These are phyloP conservation scores for Drosophila borealis DNA, from an alignment of 2,888 invertebrate genomes.

Conservation along the genomic window DNA sequence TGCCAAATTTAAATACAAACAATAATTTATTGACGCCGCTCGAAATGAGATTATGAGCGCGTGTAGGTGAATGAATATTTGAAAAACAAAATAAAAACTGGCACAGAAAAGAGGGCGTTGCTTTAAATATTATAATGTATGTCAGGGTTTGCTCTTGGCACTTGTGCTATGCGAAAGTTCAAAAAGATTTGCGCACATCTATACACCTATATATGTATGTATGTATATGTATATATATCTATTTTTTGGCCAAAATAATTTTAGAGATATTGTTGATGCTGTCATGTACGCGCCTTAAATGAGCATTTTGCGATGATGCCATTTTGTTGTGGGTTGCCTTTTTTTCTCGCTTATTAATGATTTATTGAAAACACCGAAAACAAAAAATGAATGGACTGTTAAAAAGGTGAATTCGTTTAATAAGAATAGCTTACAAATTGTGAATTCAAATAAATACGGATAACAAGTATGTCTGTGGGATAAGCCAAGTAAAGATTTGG, in stretches of 20 bases:
- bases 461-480: conserved; percentile 29
- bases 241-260: conserved; percentile 60
- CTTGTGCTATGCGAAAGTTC: conserved; percentile 73
- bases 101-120: conserved; percentile 68
- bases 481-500: conserved; percentile 7
- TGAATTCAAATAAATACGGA: conserved; percentile 40
- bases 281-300: conserved; percentile 76
- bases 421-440: conserved; percentile 32
- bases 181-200: conserved; percentile 66
- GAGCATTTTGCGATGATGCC: conserved; percentile 73
- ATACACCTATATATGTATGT: conserved; percentile 11
- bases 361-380: conserved; percentile 23
- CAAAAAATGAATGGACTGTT: conserved; percentile 28
- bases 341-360: conserved; percentile 25
- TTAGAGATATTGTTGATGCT: conserved; percentile 64
- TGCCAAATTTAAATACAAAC: conserved; percentile 54
- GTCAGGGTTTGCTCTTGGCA: conserved; percentile 79
- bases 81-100: conserved; percentile 21
- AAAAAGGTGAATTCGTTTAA: conserved; percentile 46
- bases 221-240: conserved; percentile 10
- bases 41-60: conserved; percentile 69
- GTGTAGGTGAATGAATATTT: conserved; percentile 62
- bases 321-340: conserved; percentile 56
- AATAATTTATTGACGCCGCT: conserved; percentile 71
- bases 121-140: conserved; percentile 67